phyloP scores from a whole-genome alignment of 2,113 vertebrate genomes.

The Serinus canaria region DNA sequence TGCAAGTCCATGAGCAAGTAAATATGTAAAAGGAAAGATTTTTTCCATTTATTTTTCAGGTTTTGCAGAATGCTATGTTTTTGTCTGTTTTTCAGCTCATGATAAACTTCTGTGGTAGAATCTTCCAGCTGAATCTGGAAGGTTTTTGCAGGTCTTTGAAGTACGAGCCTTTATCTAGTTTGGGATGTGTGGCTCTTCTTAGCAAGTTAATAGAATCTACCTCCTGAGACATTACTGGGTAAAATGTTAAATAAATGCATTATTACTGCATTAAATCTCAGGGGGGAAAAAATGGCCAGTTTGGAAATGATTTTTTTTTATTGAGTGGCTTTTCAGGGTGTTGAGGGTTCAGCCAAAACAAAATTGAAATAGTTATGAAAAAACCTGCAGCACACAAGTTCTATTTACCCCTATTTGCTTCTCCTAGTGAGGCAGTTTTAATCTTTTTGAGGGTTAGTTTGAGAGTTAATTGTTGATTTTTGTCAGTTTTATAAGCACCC shows the following conservation, averaged over 20 bases:
- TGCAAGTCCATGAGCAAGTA: background rate
- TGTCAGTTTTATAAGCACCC: background rate
- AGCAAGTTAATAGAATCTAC: background rate
- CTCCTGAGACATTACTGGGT: background rate
- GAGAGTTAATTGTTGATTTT: background rate
- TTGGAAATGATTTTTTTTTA: background rate
- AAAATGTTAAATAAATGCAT: background rate
- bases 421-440: background rate
- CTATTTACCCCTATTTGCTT: background rate
- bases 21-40: background rate
- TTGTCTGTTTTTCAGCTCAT: background rate
- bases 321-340: background rate
- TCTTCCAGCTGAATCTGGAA: background rate
- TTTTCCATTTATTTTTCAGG: background rate
- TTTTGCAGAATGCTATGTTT: background rate
- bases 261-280: background rate
- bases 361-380: background rate
- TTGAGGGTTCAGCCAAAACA: background rate
- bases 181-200: background rate
- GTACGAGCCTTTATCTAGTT: background rate
- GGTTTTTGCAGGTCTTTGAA: background rate
- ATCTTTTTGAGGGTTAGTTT: background rate
- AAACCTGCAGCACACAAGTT: background rate
- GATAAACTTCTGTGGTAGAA: background rate
- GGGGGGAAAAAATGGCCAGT: background rate